Evolutionary conservation across 1,140 invertebrate genomes (phyloP), one percentile per base, ranked within the genome.

Genomic region (Paraescarpia echinospica): DNA sequence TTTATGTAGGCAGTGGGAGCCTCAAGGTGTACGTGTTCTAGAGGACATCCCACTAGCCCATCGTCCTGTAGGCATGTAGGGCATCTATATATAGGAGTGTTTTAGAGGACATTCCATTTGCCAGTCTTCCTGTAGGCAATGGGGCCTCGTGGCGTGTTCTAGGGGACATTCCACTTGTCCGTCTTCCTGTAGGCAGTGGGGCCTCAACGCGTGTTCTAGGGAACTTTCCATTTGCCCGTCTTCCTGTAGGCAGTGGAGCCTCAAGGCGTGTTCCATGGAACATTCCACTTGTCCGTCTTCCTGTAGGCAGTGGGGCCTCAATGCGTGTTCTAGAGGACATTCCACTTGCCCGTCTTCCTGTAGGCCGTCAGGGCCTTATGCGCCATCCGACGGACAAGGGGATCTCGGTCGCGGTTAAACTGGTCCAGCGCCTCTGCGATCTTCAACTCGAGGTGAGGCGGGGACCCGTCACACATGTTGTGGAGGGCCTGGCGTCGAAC

Each of bases 221-320:
- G 48, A 31, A 96, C 94, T 90, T 96, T 96, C 95, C 95, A 96
- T 92, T 95, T 95, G n/a, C 95, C 95, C 35, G 94, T 95, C 33
- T 93, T 94, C 92, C 93, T 93, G 93, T 96, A 96, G 22, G 94
- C 91, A n/a, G 94, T 94, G 5, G 96, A 92, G 22, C 94, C 95
- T 92, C 95, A 95, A 91, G 95, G 95, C 9, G 95, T 95, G 92
- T 94, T 95, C 77, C 95, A 92, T 35, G 95, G 93, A 35, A 96
- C 95, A 33, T 41, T 41, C 41, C 41, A 12, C 12, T 6, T 41
- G 41, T 41, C 41, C 41, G 41, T 41, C 41, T 41, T 41, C 41
- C 41, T 41, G 12, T 41, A 12, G 12, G 41, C 41, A 41, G 12
- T 41, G 41, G 94, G 59, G 93, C 95, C 94, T 27, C 93, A 51